Evolutionary conservation across 2,888 invertebrate genomes (phyloP), one percentile per base, ranked within the genome.

Genomic region (Conchocele bisecta): DNA sequence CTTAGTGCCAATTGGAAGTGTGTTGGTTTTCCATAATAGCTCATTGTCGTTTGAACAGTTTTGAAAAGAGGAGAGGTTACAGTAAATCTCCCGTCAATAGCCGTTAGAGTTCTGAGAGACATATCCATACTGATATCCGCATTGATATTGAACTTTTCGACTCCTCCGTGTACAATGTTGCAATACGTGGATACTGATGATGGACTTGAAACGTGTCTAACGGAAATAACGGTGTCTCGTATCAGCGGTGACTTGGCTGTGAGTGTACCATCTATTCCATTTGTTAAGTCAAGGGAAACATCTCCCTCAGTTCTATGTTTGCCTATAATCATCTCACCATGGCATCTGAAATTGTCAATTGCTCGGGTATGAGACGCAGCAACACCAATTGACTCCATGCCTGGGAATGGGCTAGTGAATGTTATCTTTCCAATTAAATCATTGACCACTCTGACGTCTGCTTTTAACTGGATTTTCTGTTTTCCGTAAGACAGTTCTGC

Each of bases 301-400:
- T 83, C 80, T 5, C 54, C 56, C 17, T 69, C 70, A 22, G 61
- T 44, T 39, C 44, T 71, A 6, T 74, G 46, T 13, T 68, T 68
- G 31, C 44, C 24, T 9, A 75, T 39, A 20, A 48, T 6, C 24
- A 79, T 1, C 60, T 59, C 61, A 6, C 41, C 66, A 59, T 69
- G 58, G 9, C 71, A 66, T 56, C 64, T 63, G 48, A 80, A 75
- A 33, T 78, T 70, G 15, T 67, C 65, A 0, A 35, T 11, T 9
- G 61, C 50, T 9, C 75, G 69, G 3, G 59, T 41, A 50, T 73
- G 73, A 28, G 64, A 48, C 24, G 60, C 11, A 13, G 44, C 41
- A 1, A 61, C 60, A 13, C 33, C 33, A n/a, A 74, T 33, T 9
- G 33, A 46, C 35, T 65, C 33, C 29, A 41, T 61, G 7, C 44